These are phyloP conservation scores for Gorsachius magnificus DNA, from an alignment of 2,797 vertebrate species.

Conservation along the genomic window DNA sequence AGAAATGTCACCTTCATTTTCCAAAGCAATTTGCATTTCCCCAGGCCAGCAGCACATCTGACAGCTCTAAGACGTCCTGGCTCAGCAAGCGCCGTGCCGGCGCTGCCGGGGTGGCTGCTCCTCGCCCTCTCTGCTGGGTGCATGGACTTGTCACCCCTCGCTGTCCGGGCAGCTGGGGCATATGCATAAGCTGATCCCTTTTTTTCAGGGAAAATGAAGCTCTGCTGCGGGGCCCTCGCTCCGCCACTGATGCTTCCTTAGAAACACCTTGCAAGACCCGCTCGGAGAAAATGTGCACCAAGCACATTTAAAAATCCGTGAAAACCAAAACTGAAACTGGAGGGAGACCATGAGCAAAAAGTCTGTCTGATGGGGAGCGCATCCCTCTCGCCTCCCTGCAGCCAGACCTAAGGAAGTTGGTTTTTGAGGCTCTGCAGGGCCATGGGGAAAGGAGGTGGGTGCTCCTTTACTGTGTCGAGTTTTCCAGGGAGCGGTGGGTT, in stretches of 20 bases:
- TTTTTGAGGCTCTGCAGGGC: background rate
- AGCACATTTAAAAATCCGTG: background rate
- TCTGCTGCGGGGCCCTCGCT: background rate
- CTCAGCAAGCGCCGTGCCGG: rapidly evolving
- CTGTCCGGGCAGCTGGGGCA: rapidly evolving
- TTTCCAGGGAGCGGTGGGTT: background rate
- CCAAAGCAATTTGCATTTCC: background rate
- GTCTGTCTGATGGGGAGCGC: background rate
- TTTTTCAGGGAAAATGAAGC: background rate
- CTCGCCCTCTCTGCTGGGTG: background rate
- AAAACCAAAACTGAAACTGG: background rate
- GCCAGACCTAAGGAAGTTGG: background rate
- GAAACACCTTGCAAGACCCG: background rate
- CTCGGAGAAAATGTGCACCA: background rate
- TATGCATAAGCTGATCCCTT: background rate
- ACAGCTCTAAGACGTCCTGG: background rate
- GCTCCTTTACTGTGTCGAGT: background rate
- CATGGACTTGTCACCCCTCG: rapidly evolving
- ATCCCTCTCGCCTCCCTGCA: background rate
- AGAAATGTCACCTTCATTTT: slow-evolving; percentile 11
- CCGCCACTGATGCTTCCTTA: rapidly evolving
- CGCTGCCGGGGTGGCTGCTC: background rate
- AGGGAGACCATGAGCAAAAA: background rate
- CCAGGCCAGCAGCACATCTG: background rate
- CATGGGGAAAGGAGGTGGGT: background rate